Percentiles rank a stretch among this genome's conserved stretches.
Evolutionary conservation across 2,797 vertebrate species (phyloP).

Genomic region (Pogoniulus pusillus): DNA sequence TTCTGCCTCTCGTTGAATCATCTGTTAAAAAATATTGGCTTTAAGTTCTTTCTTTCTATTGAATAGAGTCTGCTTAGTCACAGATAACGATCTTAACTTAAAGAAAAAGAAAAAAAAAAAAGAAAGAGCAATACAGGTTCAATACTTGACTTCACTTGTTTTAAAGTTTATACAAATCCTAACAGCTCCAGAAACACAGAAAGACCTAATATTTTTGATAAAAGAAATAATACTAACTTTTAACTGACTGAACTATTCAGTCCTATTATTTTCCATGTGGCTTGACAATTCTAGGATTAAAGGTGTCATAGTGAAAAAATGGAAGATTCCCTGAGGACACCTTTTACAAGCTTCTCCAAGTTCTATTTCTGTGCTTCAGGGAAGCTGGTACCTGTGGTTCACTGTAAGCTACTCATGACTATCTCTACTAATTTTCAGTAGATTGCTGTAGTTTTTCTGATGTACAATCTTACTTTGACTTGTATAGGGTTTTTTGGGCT

Average conservation of each 20-base stretch:
- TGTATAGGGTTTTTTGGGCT: not conserved
- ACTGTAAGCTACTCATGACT: conserved; percentile 64
- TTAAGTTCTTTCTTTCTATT: conserved; percentile 43
- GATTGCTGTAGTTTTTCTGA: conserved; percentile 65
- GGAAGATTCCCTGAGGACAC: conserved; percentile 71
- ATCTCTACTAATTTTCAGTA: conserved; percentile 69
- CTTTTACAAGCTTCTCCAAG: conserved; percentile 69
- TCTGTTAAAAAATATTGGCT: conserved; percentile 81
- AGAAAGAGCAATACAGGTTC: conserved; percentile 18
- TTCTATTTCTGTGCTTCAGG: conserved; percentile 68
- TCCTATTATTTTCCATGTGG: conserved; percentile 74
- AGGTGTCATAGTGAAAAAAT: conserved; percentile 68
- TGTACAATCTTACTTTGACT: conserved; percentile 61
- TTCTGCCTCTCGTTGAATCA: conserved; percentile 93
- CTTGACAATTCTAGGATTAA: conserved; percentile 76
- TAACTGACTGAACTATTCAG: conserved; percentile 66
- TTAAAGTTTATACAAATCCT: conserved; percentile 54
- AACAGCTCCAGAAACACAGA: conserved; percentile 53
- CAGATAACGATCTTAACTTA: conserved; percentile 58
- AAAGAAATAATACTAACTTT: conserved; percentile 70
- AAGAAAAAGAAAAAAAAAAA: conserved; percentile 31
- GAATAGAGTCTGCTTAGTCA: conserved; percentile 63
- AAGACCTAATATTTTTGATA: conserved; percentile 49
- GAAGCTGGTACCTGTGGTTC: conserved; percentile 63
- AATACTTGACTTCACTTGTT: conserved; percentile 55